A percentile compares a stretch with the other conserved stretches of the same genome.
phyloP scores from a whole-genome alignment of 1,140 invertebrate genomes.

The Aphelinus certus region DNA sequence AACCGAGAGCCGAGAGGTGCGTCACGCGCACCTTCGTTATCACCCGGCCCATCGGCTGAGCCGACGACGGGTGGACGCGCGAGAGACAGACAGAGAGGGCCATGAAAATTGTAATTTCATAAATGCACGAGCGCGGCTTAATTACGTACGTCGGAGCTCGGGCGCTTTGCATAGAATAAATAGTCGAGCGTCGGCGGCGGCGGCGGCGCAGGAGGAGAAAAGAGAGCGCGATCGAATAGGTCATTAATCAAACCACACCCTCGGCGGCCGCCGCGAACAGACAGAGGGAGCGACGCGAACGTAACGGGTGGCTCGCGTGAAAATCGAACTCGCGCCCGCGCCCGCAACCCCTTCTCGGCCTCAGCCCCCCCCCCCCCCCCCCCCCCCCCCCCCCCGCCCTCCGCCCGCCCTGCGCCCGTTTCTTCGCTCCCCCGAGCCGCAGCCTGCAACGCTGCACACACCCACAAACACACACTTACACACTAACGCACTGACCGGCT shows the following conservation, averaged over 20 bases:
- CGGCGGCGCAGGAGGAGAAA: conserved; percentile 38
- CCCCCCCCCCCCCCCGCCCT: conserved; percentile 26
- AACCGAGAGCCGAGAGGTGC: too few relatives aligned
- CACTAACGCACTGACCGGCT: too few relatives aligned
- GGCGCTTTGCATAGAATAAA: conserved; percentile 29
- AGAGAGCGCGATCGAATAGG: conserved; percentile 59
- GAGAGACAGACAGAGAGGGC: background rate
- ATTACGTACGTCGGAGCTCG: conserved; percentile 26
- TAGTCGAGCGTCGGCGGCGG: background rate
- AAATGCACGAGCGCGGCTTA: conserved; percentile 24
- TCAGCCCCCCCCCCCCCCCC: background rate
- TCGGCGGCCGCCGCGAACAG: conserved; percentile 39
- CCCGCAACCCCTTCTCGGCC: conserved; percentile 20
- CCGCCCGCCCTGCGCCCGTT: background rate
- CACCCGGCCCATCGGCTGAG: background rate
- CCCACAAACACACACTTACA: background rate
- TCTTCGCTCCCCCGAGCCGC: background rate
- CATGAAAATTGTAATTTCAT: conserved; percentile 23
- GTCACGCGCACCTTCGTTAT: too few relatives aligned
- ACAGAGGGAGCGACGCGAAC: conserved; percentile 50
- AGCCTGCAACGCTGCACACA: background rate
- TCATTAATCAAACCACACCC: conserved; percentile 67
- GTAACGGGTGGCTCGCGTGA: conserved; percentile 61
- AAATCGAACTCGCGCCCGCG: conserved; percentile 41
- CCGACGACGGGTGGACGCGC: background rate